These are phyloP conservation scores for Girardinus metallicus DNA, from an alignment of 2,797 vertebrate species.

Conservation along the genomic window DNA sequence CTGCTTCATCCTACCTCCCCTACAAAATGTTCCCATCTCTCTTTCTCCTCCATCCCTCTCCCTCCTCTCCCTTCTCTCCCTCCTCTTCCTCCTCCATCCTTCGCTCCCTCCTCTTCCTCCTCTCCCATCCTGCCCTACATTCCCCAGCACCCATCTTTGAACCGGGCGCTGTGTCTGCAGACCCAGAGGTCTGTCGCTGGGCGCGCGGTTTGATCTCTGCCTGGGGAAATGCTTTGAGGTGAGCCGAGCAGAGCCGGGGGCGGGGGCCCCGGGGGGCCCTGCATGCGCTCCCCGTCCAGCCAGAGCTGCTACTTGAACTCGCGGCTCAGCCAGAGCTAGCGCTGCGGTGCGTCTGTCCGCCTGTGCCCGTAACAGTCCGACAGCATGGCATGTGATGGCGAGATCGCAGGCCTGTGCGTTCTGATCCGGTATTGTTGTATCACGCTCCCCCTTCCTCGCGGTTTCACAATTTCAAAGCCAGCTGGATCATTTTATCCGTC, in stretches of 20 bases:
- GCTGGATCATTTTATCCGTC: constrained; percentile 71
- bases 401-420: constrained; percentile 55
- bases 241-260: constrained; percentile 75
- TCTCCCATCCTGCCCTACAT: constrained; percentile 57
- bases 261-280: constrained; percentile 51
- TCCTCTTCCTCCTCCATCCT: constrained; percentile 46
- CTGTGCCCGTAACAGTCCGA: constrained; percentile 45
- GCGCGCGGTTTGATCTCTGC: constrained; percentile 90
- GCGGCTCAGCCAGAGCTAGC: constrained; percentile 55
- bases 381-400: constrained; percentile 50
- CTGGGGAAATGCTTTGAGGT: constrained; percentile 89
- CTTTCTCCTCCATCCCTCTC: constrained; percentile 18
- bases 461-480: constrained; percentile 74
- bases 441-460: constrained; percentile 40
- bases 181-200: constrained; percentile 89
- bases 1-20: constrained; percentile 25
- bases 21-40: constrained; percentile 35
- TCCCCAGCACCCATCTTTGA: constrained; percentile 85
- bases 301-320: constrained; percentile 67
- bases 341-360: constrained; percentile 45
- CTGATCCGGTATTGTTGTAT: constrained; percentile 44
- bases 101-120: constrained; percentile 47
- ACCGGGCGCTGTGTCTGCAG: constrained; percentile 87
- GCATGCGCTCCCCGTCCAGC: constrained; percentile 66
- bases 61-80: too few species aligned